Evolutionary conservation across 37 sponge, comb jelly and placozoan species (phyloP).

Genomic region (Aplysina aerophoba): DNA sequence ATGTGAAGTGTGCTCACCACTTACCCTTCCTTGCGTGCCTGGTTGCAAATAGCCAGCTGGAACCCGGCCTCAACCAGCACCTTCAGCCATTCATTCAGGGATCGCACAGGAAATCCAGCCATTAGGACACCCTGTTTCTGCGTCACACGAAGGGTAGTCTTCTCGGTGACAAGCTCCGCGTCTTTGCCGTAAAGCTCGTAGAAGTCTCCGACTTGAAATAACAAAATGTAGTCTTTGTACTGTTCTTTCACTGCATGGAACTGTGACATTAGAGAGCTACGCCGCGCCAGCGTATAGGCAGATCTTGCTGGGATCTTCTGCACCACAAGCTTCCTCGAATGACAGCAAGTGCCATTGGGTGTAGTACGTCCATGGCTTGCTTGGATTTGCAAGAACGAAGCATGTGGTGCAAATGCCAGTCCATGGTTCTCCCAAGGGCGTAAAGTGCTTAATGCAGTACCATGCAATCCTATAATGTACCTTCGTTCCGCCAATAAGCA

Average conservation of each 20-base stretch:
- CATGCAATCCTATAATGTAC: too few relatives aligned
- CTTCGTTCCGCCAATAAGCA: too few relatives aligned
- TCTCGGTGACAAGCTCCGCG: conserved; percentile 65
- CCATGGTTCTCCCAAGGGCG: too few relatives aligned
- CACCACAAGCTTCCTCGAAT: too few relatives aligned
- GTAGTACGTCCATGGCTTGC: too few relatives aligned
- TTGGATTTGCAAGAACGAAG: too few relatives aligned
- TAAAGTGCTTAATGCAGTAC: too few relatives aligned
- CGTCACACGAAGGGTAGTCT: conserved; percentile 67
- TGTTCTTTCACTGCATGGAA: conserved; percentile 69
- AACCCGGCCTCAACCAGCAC: conserved; percentile 79
- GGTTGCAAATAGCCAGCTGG: conserved; percentile 84
- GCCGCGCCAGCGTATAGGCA: too few relatives aligned
- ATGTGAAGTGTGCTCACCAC: too few relatives aligned
- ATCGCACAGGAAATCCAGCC: conserved; percentile 80
- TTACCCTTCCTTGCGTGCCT: conserved; percentile 14
- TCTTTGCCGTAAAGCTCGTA: conserved; percentile 85
- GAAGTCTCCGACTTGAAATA: conserved; percentile 93
- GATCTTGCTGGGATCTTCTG: too few relatives aligned
- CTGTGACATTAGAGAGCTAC: conserved; percentile 34
- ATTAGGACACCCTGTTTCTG: conserved; percentile 52
- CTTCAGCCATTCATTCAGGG: conserved; percentile 78
- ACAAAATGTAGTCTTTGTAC: conserved; percentile 65
- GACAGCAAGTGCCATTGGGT: too few relatives aligned
- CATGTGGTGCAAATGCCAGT: too few relatives aligned